Evolutionary conservation across 2,797 vertebrate species (phyloP).

Genomic region (Ctenochaetus hawaiiensis): DNA sequence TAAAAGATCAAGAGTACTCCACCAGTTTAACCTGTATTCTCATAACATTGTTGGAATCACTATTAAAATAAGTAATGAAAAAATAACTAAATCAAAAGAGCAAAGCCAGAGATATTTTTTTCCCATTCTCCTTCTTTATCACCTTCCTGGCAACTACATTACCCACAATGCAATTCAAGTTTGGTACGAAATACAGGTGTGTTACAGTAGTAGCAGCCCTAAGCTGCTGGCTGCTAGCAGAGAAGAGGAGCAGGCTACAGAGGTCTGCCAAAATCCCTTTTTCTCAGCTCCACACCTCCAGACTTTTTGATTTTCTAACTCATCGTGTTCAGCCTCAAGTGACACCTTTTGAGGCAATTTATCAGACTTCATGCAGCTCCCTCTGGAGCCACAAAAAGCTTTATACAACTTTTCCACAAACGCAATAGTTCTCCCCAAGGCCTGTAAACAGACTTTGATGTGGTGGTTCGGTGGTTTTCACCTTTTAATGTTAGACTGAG

Average conservation of each 20-base stretch:
- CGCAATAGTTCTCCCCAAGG: neutral
- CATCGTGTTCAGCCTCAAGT: neutral
- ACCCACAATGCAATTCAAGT: constrained; percentile 3
- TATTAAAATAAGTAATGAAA: too few relatives aligned
- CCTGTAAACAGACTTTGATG: constrained; percentile 1
- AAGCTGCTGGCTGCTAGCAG: neutral
- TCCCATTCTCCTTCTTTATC: too few relatives aligned
- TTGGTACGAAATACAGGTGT: neutral
- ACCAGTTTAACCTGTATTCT: neutral
- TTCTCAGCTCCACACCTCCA: neutral
- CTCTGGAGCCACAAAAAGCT: neutral
- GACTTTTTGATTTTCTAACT: neutral
- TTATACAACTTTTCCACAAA: neutral
- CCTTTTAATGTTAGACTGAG: neutral
- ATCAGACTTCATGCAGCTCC: neutral
- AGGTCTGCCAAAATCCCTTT: neutral
- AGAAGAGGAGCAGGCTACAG: neutral
- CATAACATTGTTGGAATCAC: neutral
- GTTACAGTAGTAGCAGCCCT: neutral
- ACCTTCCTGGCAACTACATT: too few relatives aligned
- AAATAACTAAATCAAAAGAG: too few relatives aligned
- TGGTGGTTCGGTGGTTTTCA: neutral
- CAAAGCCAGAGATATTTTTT: too few relatives aligned
- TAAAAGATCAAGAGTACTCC: neutral
- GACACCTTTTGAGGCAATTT: constrained; percentile 2